phyloP scores from a whole-genome alignment of 2,888 invertebrate species.

The Melanostoma scalare region DNA sequence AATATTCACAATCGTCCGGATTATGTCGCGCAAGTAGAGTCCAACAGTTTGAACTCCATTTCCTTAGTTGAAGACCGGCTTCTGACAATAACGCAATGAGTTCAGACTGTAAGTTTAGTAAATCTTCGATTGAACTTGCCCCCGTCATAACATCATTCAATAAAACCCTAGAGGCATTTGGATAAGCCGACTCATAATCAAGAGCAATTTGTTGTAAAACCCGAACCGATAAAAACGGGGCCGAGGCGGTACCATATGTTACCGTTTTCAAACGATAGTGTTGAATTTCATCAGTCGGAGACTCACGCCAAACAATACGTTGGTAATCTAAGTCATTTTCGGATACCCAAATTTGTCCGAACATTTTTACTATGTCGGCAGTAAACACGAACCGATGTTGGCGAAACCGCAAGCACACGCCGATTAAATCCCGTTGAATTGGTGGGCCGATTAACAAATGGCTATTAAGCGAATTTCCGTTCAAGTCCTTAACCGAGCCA shows the following conservation, averaged over 20 bases:
- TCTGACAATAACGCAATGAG: background rate
- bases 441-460: slow-evolving; percentile 31
- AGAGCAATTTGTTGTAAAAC: slow-evolving; percentile 57
- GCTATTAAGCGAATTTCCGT: slow-evolving; percentile 23
- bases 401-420: slow-evolving; percentile 30
- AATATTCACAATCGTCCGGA: background rate
- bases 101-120: background rate
- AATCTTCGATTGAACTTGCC: background rate
- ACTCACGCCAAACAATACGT: slow-evolving; percentile 41
- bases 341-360: slow-evolving; percentile 47
- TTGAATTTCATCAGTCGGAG: slow-evolving; percentile 3
- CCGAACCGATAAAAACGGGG: slow-evolving; percentile 33
- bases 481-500: slow-evolving; percentile 27
- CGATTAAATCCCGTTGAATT: slow-evolving; percentile 27
- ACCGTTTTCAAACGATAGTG: slow-evolving; percentile 29
- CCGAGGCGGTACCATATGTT: slow-evolving; percentile 38
- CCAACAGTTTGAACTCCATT: background rate
- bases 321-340: slow-evolving; percentile 34
- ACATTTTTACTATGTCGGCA: slow-evolving; percentile 67
- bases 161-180: too few relatives aligned
- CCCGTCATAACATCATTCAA: background rate
- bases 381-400: slow-evolving; percentile 33
- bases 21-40: background rate
- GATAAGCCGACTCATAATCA: background rate
- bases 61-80: background rate